Base-by-base conservation (phyloP, 2,113 vertebrate species). In the Delphinapterus leucas region DNA sequence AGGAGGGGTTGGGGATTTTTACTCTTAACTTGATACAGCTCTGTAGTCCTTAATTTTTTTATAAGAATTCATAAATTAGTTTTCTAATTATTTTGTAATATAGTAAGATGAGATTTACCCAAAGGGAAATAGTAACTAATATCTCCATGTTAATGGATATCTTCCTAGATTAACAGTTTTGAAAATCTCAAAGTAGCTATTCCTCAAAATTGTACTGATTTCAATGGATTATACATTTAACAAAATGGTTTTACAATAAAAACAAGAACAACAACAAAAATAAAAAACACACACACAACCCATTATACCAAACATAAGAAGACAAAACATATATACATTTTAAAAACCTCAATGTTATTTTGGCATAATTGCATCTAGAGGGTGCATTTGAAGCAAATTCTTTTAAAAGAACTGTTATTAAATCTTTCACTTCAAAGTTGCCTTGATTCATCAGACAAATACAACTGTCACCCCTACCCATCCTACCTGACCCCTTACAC, bases 131-230 rank as follows among this genome's bases (percentile, higher is more conserved):
- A 84, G 61, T 21, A 96, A 74, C 2, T 70, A 58, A 81, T 49
- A 65, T 28, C 33, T 10, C 6, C 17, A 55, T 28, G 13, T n/a
- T 81, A 80, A 55, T 1, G 49, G 88, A 65, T 65, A 73, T 26
- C 25, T 10, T 6, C 10, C n/a, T 25, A 77, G 58, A 28, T 77
- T 38, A 92, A 58, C 18, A 41, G 0, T 67, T 92, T 83, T 87
- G 6, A 82, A 92, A 88, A 94, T 53, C n/a, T 28, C 2, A 55
- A 93, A 49, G n/a, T 2, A 79, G 17, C 49, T 79, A 76, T 70
- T 74, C 25, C 36, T 82, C 38, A 71, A 85, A 95, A 85, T 58
- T 68, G 23, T 63, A 93, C 10, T 90, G 25, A 60, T 79, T 88
- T 85, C 33, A 26, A 41, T 67, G 65, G n/a, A 68, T 89, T 79